A percentile compares a stretch with the other conserved stretches of the same genome.
These are phyloP conservation scores for Bubalus kerabau DNA, from an alignment of 2,113 vertebrate species.

Conservation along the genomic window DNA sequence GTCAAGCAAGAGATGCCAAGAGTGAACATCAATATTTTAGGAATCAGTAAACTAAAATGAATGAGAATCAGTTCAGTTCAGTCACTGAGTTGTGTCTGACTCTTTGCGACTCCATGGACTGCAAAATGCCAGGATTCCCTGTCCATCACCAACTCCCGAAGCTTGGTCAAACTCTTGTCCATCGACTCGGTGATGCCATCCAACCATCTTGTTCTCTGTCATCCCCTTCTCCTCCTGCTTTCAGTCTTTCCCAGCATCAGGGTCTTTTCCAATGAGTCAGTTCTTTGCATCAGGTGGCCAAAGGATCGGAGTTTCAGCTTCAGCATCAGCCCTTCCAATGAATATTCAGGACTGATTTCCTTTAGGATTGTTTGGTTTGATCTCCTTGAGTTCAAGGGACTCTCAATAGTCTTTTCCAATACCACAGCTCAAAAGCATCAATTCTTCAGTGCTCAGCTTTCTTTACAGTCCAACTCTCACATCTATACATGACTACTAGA, in stretches of 20 bases:
- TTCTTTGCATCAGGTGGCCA: neutral
- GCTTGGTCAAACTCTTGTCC: neutral
- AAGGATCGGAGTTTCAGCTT: neutral
- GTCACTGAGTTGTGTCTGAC: fast-evolving
- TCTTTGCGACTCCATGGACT: neutral
- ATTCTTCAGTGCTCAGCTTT: neutral
- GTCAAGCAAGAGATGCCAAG: neutral
- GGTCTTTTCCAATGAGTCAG: neutral
- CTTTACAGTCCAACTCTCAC: neutral
- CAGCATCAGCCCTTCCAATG: neutral
- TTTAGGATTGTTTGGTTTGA: neutral
- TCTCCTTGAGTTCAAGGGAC: neutral
- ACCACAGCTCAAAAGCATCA: neutral
- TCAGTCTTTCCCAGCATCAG: neutral
- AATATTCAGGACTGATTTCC: neutral
- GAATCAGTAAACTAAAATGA: neutral
- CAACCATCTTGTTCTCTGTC: neutral
- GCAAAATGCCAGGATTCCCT: neutral
- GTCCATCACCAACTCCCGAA: neutral
- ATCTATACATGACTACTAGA: neutral
- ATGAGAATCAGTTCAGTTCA: neutral
- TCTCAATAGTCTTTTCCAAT: neutral
- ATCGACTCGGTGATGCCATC: neutral
- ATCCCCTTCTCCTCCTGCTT: neutral
- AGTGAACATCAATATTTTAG: neutral